Conservation (phyloP, 2,113 vertebrate genomes). For the Ptyas mucosa region DNA sequence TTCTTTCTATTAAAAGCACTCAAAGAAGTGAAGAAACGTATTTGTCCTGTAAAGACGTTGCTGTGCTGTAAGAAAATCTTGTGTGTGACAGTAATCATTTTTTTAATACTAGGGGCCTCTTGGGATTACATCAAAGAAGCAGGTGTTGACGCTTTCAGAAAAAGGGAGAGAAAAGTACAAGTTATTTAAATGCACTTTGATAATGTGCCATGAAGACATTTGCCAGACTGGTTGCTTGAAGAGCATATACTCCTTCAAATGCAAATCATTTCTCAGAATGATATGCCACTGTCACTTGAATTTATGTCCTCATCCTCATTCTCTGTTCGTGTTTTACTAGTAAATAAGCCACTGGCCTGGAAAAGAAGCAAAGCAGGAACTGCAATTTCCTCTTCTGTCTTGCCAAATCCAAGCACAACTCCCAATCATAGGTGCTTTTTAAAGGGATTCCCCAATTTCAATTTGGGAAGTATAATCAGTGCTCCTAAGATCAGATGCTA, state of each 20-base stretch:
- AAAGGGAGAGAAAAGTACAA: not conserved
- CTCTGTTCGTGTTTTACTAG: not conserved
- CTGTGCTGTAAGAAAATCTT: not conserved
- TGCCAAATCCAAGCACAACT: constrained; percentile 47
- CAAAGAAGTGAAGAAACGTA: not conserved
- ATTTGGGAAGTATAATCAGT: constrained; percentile 17
- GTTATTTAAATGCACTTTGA: not conserved
- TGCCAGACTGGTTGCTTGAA: not conserved
- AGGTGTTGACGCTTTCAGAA: not conserved
- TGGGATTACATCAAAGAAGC: not conserved
- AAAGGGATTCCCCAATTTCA: constrained; percentile 2
- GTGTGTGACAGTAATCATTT: not conserved
- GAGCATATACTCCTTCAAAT: not conserved
- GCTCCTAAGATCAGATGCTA: not conserved
- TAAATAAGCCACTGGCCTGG: constrained; percentile 32
- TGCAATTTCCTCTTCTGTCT: not conserved
- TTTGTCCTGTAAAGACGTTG: not conserved
- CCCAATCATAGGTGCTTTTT: not conserved
- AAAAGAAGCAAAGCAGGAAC: constrained; percentile 36
- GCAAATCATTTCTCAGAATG: not conserved
- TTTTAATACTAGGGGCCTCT: not conserved
- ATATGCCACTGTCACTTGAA: not conserved
- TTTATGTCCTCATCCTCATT: not conserved
- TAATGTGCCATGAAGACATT: not conserved
- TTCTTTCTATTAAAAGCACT: not conserved